Percentiles rank a stretch among this genome's conserved stretches.
Evolutionary conservation across 2,888 invertebrate species (phyloP).

Genomic region (Ashinkailepas kermadecensis): DNA sequence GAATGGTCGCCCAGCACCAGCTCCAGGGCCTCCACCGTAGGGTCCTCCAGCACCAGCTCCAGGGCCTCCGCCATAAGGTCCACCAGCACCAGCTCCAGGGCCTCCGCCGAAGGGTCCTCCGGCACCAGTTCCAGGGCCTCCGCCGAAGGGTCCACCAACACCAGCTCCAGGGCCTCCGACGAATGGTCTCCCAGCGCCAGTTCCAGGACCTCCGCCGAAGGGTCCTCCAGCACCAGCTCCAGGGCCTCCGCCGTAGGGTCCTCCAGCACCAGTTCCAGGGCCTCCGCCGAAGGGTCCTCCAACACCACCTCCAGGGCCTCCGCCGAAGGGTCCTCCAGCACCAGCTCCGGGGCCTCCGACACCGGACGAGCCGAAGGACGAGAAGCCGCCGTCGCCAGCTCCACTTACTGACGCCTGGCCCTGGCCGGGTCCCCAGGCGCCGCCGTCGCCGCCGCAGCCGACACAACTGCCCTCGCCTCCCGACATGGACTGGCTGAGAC

Average conservation of each 20-base stretch:
- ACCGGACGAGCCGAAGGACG: neutral
- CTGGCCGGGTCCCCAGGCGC: neutral
- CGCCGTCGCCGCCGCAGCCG: neutral
- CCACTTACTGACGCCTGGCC: neutral
- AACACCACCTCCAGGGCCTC: neutral
- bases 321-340: neutral
- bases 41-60: neutral
- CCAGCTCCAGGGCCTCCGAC: neutral
- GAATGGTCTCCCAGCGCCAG: neutral
- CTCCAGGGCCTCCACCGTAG: neutral
- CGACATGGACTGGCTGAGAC: constrained; percentile 5
- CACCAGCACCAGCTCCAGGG: neutral
- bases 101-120: neutral
- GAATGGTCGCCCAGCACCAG: neutral
- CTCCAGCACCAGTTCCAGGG: neutral
- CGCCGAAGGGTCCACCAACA: neutral
- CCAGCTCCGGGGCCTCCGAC: neutral
- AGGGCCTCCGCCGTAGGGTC: neutral
- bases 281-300: neutral
- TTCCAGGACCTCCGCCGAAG: neutral
- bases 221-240: neutral
- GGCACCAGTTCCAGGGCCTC: no score
- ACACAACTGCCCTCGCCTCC: neutral
- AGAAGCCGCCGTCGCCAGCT: neutral
- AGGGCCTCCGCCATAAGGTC: neutral